Conservation (phyloP, 2,888 invertebrate species). For the Aphodius granarius region DNA sequence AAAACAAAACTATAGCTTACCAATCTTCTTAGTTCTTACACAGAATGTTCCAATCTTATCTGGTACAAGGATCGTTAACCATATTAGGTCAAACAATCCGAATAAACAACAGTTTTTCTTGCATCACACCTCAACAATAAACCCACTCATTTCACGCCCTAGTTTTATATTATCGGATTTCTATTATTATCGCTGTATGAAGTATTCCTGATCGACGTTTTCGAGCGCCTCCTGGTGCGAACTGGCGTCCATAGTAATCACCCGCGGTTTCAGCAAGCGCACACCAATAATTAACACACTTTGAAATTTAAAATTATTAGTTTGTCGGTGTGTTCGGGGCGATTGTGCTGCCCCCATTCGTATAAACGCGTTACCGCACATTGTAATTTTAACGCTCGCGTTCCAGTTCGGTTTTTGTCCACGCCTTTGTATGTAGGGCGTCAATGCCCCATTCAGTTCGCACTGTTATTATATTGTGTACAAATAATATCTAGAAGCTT, state of each 20-base stretch:
- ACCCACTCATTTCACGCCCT: background rate
- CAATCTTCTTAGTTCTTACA: too few relatives aligned
- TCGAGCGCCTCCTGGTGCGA: background rate
- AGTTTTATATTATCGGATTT: background rate
- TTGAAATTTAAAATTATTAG: constrained; percentile 43
- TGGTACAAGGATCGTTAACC: too few relatives aligned
- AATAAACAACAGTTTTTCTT: too few relatives aligned
- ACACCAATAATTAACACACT: constrained; percentile 48
- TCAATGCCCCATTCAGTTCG: constrained; percentile 26
- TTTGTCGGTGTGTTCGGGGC: constrained; percentile 11
- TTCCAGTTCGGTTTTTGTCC: background rate
- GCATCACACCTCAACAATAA: too few relatives aligned
- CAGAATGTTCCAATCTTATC: too few relatives aligned
- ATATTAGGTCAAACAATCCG: too few relatives aligned
- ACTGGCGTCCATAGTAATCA: constrained; percentile 24
- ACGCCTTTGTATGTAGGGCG: background rate
- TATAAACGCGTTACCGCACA: background rate
- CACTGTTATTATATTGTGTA: constrained; percentile 32
- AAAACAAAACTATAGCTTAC: too few relatives aligned
- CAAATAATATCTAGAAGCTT: constrained; percentile 35
- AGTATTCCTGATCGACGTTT: background rate
- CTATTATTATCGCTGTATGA: background rate
- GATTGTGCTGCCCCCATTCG: background rate
- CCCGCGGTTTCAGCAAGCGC: constrained; percentile 44
- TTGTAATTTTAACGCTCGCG: background rate